Percentiles rank a stretch among this genome's conserved stretches.
Conservation (phyloP, 2,888 invertebrate species). For the Tachina grossa region DNA sequence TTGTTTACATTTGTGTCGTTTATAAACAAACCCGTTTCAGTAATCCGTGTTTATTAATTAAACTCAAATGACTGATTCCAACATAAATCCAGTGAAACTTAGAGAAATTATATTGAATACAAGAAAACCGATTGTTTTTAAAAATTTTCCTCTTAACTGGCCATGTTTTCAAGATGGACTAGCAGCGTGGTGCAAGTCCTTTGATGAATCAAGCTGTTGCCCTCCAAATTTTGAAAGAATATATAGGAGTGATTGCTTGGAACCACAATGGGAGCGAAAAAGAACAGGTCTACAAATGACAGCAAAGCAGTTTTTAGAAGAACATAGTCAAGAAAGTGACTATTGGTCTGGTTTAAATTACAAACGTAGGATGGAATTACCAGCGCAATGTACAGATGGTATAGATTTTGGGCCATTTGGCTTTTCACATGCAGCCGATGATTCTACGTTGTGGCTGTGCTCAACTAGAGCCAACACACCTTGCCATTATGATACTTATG, state of each 20-base stretch:
- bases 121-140: slow-evolving; percentile 77
- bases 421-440: slow-evolving; percentile 87
- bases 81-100: slow-evolving; percentile 63
- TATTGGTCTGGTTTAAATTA: slow-evolving; percentile 80
- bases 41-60: no score
- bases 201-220: slow-evolving; percentile 71
- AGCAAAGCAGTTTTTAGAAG: slow-evolving; percentile 86
- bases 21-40: no score
- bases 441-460: slow-evolving; percentile 95
- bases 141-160: slow-evolving; percentile 78
- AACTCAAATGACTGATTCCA: background rate
- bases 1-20: background rate
- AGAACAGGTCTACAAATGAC: slow-evolving; percentile 85
- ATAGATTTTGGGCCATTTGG: slow-evolving; percentile 89
- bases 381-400: slow-evolving; percentile 79
- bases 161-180: slow-evolving; percentile 77
- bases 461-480: slow-evolving; percentile 94
- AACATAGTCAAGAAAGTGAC: slow-evolving; percentile 74
- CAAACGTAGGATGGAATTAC: slow-evolving; percentile 76
- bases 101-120: slow-evolving; percentile 80
- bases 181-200: slow-evolving; percentile 77
- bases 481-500: slow-evolving; percentile 97
- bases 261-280: slow-evolving; percentile 91
- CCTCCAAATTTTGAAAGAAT: slow-evolving; percentile 76
- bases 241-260: slow-evolving; percentile 76